These are phyloP conservation scores for Nomada ferruginata DNA, from an alignment of 2,888 invertebrate genomes.

Conservation along the genomic window DNA sequence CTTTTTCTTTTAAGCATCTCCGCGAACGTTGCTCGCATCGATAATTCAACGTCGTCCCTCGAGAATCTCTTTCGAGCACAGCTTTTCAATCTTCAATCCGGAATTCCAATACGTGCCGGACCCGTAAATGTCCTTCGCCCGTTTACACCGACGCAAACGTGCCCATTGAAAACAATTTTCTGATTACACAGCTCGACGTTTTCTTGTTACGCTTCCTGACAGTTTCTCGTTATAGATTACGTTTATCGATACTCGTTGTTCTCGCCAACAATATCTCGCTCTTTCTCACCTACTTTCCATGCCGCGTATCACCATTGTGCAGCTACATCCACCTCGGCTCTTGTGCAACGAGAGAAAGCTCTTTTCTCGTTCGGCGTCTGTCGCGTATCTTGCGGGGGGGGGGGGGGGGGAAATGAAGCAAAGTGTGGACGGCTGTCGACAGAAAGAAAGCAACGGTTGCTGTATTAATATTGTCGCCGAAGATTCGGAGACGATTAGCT, in stretches of 20 bases:
- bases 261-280: conserved; percentile 22
- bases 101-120: conserved; percentile 55
- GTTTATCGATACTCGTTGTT: conserved; percentile 10
- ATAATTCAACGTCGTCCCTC: conserved; percentile 59
- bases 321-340: background rate
- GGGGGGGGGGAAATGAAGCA: background rate
- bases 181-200: conserved; percentile 54
- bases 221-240: conserved; percentile 56
- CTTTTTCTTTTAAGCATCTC: conserved; percentile 24
- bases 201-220: conserved; percentile 45
- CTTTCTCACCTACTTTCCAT: background rate
- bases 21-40: conserved; percentile 57
- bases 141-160: conserved; percentile 38
- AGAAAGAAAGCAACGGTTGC: background rate
- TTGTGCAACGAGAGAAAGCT: background rate
- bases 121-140: conserved; percentile 35
- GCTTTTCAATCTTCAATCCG: conserved; percentile 65
- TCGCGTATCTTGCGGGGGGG: background rate
- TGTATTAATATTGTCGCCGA: conserved; percentile 16
- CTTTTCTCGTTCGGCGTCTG: conserved; percentile 16
- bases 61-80: conserved; percentile 55
- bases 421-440: background rate
- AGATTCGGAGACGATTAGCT: too few species aligned
- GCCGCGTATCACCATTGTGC: conserved; percentile 3
- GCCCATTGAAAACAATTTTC: conserved; percentile 46